Percentiles rank a stretch among this genome's conserved stretches.
Conservation (phyloP, 2,888 invertebrate genomes). For the Scaptodrosophila latifasciaeformis region DNA sequence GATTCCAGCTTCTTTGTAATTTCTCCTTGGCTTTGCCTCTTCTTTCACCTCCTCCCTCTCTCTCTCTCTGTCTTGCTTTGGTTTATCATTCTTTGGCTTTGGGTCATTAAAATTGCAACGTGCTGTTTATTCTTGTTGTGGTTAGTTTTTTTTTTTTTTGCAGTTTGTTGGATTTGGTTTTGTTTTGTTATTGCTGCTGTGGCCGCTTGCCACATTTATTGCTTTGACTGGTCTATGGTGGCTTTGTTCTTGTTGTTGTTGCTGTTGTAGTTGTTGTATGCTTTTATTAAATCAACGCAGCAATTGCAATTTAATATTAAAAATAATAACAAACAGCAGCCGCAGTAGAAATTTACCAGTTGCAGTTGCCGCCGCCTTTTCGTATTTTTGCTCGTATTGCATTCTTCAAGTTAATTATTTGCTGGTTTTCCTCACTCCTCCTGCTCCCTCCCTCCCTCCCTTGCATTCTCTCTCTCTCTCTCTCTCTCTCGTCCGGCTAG, state of each 20-base stretch:
- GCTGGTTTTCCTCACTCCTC: slow-evolving; percentile 24
- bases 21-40: no score
- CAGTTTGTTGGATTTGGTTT: no score
- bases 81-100: no score
- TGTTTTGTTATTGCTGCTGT: slow-evolving; percentile 46
- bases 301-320: slow-evolving; percentile 71
- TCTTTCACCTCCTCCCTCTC: no score
- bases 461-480: not conserved
- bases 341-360: not conserved
- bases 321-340: slow-evolving; percentile 68
- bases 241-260: slow-evolving; percentile 14
- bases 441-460: slow-evolving; percentile 1
- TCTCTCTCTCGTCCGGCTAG: not conserved
- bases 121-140: slow-evolving; percentile 42
- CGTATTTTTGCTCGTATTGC: slow-evolving; percentile 59
- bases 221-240: slow-evolving; percentile 42
- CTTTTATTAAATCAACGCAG: slow-evolving; percentile 67
- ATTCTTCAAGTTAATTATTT: slow-evolving; percentile 68
- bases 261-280: slow-evolving; percentile 58
- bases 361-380: slow-evolving; percentile 25
- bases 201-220: slow-evolving; percentile 44
- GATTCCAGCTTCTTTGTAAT: no score
- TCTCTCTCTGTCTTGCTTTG: no score
- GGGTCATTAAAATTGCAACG: slow-evolving; percentile 66
- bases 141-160: no score